phyloP scores from a whole-genome alignment of 2,888 invertebrate species.

The Scaptodrosophila latifasciaeformis region DNA sequence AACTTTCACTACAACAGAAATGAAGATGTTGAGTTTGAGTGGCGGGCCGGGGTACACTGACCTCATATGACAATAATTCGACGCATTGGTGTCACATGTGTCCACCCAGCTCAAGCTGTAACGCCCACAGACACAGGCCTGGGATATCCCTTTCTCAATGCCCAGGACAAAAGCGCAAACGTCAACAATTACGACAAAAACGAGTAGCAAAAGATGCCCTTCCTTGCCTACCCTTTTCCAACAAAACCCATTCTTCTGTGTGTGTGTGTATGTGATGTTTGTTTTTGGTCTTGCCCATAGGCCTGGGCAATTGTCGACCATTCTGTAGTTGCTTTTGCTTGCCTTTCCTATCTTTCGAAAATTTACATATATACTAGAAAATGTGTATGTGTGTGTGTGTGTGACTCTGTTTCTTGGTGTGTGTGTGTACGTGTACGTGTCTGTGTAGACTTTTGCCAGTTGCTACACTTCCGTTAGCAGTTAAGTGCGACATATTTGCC shows the following conservation, averaged over 20 bases:
- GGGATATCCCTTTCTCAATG: background rate
- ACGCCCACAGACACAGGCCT: background rate
- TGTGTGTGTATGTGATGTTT: background rate
- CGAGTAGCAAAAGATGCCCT: too few species aligned
- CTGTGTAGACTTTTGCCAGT: conserved; percentile 35
- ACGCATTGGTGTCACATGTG: conserved; percentile 62
- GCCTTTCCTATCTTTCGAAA: conserved; percentile 10
- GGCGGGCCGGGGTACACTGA: conserved; percentile 56
- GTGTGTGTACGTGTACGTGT: conserved; percentile 21
- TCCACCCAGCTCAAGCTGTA: background rate
- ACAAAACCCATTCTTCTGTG: background rate
- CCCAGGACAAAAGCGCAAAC: conserved; percentile 54
- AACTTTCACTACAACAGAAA: conserved; percentile 55
- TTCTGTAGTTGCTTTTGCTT: too few species aligned
- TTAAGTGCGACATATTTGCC: conserved; percentile 68
- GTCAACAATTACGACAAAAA: conserved; percentile 58
- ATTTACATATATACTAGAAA: background rate
- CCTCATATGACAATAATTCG: conserved; percentile 67
- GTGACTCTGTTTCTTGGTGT: too few species aligned
- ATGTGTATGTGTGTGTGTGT: conserved; percentile 3
- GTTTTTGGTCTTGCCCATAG: conserved; percentile 14
- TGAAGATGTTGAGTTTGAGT: background rate
- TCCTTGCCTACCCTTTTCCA: too few species aligned
- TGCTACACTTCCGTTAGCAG: conserved; percentile 54
- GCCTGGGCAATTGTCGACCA: conserved; percentile 51